Base-by-base conservation (phyloP, 2,888 invertebrate species). In the Stenolophus ochropezus region DNA sequence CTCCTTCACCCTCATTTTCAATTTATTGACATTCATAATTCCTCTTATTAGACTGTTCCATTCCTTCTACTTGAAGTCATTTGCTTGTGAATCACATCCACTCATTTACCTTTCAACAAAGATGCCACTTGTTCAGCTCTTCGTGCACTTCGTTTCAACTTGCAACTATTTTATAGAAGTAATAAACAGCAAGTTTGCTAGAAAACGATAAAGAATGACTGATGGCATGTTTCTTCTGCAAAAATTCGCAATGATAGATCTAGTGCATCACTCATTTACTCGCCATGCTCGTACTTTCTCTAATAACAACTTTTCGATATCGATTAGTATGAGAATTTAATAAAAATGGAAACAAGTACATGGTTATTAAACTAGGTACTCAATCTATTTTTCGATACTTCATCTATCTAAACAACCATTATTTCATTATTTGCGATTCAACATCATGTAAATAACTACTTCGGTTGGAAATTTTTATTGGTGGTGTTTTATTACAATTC, bases 141-240 rank as follows among this genome's bases (percentile, higher is more conserved):
- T 53, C 53, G 16, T 53, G 53, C 53, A 53, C 53, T 53, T 18
- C 53, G n/a, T 53, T 53, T 20, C 53, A 53, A 53, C 33, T 42
- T 42, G n/a, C 33, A 42, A 42, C 33, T 42, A 42, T 42, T 42
- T 42, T 42, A 42, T 42, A 42, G 33, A 42, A 42, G 33, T 42
- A 42, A 42, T 42, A 42, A 42, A 42, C 33, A 42, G 33, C 33
- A 42, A 42, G 33, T 42, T 42, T 42, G 11, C 33, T 42, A 42
- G 33, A 42, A 42, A 42, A 42, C 33, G 33, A 42, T 42, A 42
- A 42, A 42, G 33, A 42, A 42, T 42, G 33, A 42, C 33, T 42
- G 33, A 42, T 42, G 33, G 33, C 8, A 42, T 42, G 33, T 42
- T 42, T 42, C 33, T 42, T 42, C 33, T 42, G 33, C 33, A 42